Percentiles rank a stretch among this genome's conserved stretches.
Conservation (phyloP, 2,888 invertebrate species). For the Netelia virgata region DNA sequence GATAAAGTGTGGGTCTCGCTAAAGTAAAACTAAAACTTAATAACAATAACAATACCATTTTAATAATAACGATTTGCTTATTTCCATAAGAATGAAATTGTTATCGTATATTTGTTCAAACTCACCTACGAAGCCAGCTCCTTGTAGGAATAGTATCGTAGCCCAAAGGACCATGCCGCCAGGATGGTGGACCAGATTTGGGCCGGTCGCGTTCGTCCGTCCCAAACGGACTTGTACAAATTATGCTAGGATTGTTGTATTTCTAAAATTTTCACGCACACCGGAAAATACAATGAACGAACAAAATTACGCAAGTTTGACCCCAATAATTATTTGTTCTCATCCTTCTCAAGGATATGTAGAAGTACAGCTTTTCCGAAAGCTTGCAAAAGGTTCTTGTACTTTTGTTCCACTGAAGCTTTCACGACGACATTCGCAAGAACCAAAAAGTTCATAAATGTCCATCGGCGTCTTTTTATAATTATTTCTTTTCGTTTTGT, state of each 20-base stretch:
- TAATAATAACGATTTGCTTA: too few relatives aligned
- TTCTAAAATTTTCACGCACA: too few relatives aligned
- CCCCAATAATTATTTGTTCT: background rate
- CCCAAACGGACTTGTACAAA: background rate
- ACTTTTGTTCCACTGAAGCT: slow-evolving; percentile 70
- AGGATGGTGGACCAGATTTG: slow-evolving; percentile 85
- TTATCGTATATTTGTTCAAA: slow-evolving; percentile 7
- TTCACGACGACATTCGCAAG: slow-evolving; percentile 42
- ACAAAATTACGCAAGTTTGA: slow-evolving; percentile 8
- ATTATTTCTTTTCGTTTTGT: background rate
- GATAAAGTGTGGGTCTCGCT: too few relatives aligned
- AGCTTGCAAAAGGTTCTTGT: slow-evolving; percentile 51
- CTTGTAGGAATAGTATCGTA: slow-evolving; percentile 87
- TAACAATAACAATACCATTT: too few relatives aligned
- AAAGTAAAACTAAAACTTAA: too few relatives aligned
- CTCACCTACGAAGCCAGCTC: slow-evolving; percentile 87
- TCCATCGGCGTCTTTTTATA: background rate
- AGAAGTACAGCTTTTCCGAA: slow-evolving; percentile 13
- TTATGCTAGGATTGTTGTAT: too few relatives aligned
- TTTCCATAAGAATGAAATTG: too few relatives aligned
- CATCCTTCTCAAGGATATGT: background rate
- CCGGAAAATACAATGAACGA: slow-evolving; percentile 72
- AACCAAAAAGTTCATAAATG: background rate
- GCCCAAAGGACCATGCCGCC: slow-evolving; percentile 88
- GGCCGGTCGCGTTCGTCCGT: slow-evolving; percentile 81